Evolutionary conservation across 2,113 vertebrate genomes (phyloP).

Genomic region (Hyperoodon ampullatus): DNA sequence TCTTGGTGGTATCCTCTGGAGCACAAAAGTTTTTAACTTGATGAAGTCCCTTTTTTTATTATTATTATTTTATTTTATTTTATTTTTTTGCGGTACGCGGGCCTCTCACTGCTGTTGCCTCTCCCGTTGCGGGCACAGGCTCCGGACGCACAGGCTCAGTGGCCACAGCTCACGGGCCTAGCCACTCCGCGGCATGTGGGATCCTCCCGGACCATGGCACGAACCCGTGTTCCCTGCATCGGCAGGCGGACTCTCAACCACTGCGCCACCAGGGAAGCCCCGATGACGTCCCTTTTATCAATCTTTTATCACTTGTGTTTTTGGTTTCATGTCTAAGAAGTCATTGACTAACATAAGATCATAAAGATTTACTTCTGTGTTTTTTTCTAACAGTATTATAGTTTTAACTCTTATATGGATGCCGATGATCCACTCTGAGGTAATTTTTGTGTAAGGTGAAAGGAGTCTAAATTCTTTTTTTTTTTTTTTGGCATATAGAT

Average conservation of each 20-base stretch:
- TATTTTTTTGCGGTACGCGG: no score
- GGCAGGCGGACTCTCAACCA: no score
- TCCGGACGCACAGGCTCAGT: no score
- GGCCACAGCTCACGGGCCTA: no score
- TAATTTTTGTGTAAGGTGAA: neutral
- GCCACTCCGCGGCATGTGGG: no score
- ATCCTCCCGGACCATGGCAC: no score
- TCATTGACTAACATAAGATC: neutral
- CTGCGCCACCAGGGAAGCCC: no score
- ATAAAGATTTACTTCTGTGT: neutral
- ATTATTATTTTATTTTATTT: no score
- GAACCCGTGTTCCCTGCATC: no score
- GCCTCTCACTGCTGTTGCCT: no score
- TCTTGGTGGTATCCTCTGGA: neutral
- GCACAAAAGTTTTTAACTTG: neutral
- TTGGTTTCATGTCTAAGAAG: neutral
- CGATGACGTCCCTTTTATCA: neutral
- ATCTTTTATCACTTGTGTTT: neutral
- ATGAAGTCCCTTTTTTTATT: neutral
- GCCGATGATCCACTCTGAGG: neutral
- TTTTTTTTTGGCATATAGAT: neutral
- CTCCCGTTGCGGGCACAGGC: no score
- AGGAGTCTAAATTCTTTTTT: neutral
- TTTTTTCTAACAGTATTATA: neutral
- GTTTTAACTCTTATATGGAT: neutral